Conservation (phyloP, 2,113 vertebrate species). For the Paedocypris sp. region DNA sequence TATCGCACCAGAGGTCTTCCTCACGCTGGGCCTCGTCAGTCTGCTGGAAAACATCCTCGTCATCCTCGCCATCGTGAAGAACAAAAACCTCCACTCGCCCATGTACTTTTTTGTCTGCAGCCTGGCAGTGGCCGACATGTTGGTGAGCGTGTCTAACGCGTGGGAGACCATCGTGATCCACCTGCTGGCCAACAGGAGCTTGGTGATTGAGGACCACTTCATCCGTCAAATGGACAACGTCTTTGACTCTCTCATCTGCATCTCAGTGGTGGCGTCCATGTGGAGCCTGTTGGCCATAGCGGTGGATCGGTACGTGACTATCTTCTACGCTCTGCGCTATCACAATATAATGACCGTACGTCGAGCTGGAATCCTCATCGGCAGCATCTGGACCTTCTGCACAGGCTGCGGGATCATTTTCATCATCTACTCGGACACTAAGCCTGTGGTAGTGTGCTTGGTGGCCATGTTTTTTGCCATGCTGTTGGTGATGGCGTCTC, state of each 20-base stretch:
- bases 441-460: conserved; percentile 80
- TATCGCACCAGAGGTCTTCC: conserved; percentile 58
- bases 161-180: conserved; percentile 92
- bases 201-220: conserved; percentile 78
- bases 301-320: conserved; percentile 85
- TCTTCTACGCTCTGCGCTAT: conserved; percentile 88
- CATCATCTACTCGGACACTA: conserved; percentile 86
- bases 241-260: conserved; percentile 94
- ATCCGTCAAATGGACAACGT: conserved; percentile 86
- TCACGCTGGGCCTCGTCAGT: conserved; percentile 82
- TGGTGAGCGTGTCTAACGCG: conserved; percentile 87
- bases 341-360: conserved; percentile 85
- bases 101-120: conserved; percentile 97
- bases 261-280: conserved; percentile 93
- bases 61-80: conserved; percentile 80
- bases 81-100: conserved; percentile 90
- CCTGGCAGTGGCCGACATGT: conserved; percentile 87
- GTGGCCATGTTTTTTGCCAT: conserved; percentile 90
- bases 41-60: conserved; percentile 91
- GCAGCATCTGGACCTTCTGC: conserved; percentile 84
- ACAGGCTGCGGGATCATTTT: conserved; percentile 84
- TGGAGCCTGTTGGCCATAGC: conserved; percentile 89
- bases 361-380: conserved; percentile 72
- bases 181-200: conserved; percentile 74
- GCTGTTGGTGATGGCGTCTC: conserved; percentile 84